Evolutionary conservation across 2,888 invertebrate species (phyloP), one percentile per base, ranked within the genome.

Genomic region (Microctonus hyperodae): DNA sequence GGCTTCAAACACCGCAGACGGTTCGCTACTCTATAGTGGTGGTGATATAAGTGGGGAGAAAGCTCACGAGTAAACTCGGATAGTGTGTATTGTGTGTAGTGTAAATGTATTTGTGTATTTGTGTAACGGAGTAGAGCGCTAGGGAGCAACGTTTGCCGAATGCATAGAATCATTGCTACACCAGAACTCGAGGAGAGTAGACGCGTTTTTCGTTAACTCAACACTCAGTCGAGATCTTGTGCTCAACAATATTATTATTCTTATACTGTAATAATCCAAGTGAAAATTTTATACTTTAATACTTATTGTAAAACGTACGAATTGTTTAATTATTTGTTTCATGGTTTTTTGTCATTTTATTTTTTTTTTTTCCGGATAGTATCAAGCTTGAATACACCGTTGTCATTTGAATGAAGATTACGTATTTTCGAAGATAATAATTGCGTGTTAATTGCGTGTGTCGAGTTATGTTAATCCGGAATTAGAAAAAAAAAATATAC

Each of bases 121-220:
- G 44, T 53, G 56, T 53, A 64, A 60, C 44, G 40, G 69, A 58
- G 67, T 66, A 67, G 69, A 69, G 69, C 73, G 73, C 75, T 74
- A 76, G 76, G 74, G 77, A 76, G 70, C 77, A 77, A 77, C 68
- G 77, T 76, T 73, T 74, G 75, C 73, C 71, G 77, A 76, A 76
- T 76, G 76, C 77, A 76, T 77, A 75, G 76, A 79, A 81, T 80
- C 83, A 84, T 83, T 83, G 80, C 81, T 78, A 79, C 79, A 77
- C 76, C 79, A 80, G 81, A 83, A 76, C 79, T 82, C 83, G 83
- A 81, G 81, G 79, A 81, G 83, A 78, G 71, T 75, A 79, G 82
- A 82, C 82, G 81, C 75, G 78, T 76, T 79, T 79, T 74, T 76
- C 78, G 78, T 78, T 25, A 53, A 74, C 72, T 71, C 78, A 74